Evolutionary conservation across 23 tunicate genomes (phyloP), one percentile per base, ranked within the genome.

Genomic region (Trididemnum nubilum): DNA sequence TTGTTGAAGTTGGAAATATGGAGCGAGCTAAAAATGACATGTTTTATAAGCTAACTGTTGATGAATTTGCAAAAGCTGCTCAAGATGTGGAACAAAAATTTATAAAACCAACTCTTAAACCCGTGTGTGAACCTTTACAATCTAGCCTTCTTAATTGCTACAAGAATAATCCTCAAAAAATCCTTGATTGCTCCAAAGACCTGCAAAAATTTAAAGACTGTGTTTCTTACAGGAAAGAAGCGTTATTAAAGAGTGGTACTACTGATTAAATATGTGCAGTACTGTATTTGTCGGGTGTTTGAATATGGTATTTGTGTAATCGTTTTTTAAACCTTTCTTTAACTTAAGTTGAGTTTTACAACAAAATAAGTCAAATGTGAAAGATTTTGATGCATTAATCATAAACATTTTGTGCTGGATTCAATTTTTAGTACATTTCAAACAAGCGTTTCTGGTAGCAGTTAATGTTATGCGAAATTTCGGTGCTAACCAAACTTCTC

Each of bases 21-120:
- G 91, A 87, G 64, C 83, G 83, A 31, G 72, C 58, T 36, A 87
- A 87, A 81, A 76, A 87, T 65, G 58, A 73, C 26, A 73, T 60
- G n/a, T 81, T 87, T 72, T 81, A 81, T 44, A 71, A 81, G 22
- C 82, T 80, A 15, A 71, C 91, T 1, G 24, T 80, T 18, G 80
- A 87, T 35, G 91, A 87, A 64, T 81, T 71, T 29, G 67, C 73
- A 37, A 67, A 81, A 36, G 72, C 91, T 29, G 77, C 83, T 40
- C 33, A 27, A 33, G 73, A 81, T 30, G 83, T 84, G 0, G 86
- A 87, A 35, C 51, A 73, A 30, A 81, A 87, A 51, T 73, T 87
- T 23, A 59, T 32, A 64, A 61, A 87, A 60, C 86, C 91, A 31
- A 51, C 86, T 25, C 34, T 87, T 12, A 71, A 63, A 15, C 91